phyloP scores from a whole-genome alignment of 2,888 invertebrate genomes.

The Siphlonurus alternatus region DNA sequence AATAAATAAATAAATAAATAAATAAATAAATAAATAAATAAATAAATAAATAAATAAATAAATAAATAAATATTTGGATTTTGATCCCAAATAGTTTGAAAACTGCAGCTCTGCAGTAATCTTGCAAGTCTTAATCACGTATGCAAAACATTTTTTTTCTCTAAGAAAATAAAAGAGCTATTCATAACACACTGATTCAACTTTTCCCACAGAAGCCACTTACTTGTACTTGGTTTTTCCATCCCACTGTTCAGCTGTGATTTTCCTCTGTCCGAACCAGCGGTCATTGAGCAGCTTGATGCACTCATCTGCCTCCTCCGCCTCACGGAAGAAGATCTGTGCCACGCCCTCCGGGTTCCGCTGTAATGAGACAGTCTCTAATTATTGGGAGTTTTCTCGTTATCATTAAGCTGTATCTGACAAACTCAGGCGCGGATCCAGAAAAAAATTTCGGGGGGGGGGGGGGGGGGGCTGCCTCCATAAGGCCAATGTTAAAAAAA shows the following conservation, averaged over 20 bases:
- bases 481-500: no score
- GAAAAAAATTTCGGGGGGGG: no score
- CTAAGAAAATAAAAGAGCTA: no score
- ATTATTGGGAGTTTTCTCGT: not conserved
- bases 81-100: no score
- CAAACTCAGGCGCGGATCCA: not conserved
- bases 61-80: not conserved
- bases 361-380: slow-evolving; percentile 27
- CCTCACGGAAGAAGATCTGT: slow-evolving; percentile 74
- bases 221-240: slow-evolving; percentile 81
- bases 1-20: not conserved
- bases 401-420: not conserved
- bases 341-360: slow-evolving; percentile 89
- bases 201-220: slow-evolving; percentile 15
- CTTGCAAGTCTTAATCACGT: no score
- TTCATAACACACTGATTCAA: no score
- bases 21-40: not conserved
- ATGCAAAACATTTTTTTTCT: no score
- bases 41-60: not conserved
- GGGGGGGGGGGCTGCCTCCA: no score
- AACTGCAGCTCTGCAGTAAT: no score
- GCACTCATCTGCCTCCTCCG: slow-evolving; percentile 84
- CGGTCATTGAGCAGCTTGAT: slow-evolving; percentile 74
- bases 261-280: slow-evolving; percentile 72
- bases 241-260: slow-evolving; percentile 85